Evolutionary conservation across 2,113 vertebrate species (phyloP).

Genomic region (Nothobranchius kuhntae): DNA sequence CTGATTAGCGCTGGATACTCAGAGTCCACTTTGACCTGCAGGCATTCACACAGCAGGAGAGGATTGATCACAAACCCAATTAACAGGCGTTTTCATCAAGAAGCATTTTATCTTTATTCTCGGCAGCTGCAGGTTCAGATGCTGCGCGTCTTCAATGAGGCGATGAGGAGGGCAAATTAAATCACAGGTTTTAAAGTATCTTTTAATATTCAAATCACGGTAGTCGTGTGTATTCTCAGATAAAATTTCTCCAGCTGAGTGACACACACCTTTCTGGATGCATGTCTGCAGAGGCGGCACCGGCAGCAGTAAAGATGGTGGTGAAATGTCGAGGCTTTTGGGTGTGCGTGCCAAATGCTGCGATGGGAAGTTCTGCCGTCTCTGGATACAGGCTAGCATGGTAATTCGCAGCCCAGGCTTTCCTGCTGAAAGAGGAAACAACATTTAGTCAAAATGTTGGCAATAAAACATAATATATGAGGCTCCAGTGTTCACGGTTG

Average conservation of each 20-base stretch:
- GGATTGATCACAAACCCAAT: conserved; percentile 54
- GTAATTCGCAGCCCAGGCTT: conserved; percentile 70
- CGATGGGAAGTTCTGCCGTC: conserved; percentile 88
- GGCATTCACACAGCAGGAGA: conserved; percentile 38
- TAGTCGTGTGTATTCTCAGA: no score
- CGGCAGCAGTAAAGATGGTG: conserved; percentile 51
- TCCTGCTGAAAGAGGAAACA: conserved; percentile 58
- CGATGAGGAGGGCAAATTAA: background rate
- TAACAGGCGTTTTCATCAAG: conserved; percentile 49
- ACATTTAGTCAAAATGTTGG: background rate
- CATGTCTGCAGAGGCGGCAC: conserved; percentile 49
- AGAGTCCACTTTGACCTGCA: conserved; percentile 57
- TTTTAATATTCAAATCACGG: background rate
- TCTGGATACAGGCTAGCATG: conserved; percentile 98
- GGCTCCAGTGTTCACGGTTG: no score
- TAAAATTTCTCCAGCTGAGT: background rate
- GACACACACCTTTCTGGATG: conserved; percentile 83
- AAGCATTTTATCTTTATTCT: conserved; percentile 43
- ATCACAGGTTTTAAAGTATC: background rate
- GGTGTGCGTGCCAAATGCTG: conserved; percentile 86
- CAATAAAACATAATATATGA: background rate
- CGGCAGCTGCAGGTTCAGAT: conserved; percentile 10
- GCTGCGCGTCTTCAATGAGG: conserved; percentile 1
- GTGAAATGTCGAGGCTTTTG: conserved; percentile 84
- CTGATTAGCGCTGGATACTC: conserved; percentile 56